Percentiles rank a stretch among this genome's conserved stretches.
These are phyloP conservation scores for Idaea dimidiata DNA, from an alignment of 2,888 invertebrate species.

Conservation along the genomic window DNA sequence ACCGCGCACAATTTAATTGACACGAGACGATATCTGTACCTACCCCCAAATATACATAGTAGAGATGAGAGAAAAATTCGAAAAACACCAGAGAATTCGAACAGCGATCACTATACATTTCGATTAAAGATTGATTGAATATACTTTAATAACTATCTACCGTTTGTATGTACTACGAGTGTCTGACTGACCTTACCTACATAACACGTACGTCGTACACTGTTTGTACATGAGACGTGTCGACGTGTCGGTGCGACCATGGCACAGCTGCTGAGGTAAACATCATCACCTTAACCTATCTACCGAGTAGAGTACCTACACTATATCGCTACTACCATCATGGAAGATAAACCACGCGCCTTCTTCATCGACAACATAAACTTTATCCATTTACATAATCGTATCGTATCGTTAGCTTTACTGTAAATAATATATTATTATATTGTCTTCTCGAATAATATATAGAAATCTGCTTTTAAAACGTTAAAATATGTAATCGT, in stretches of 20 bases:
- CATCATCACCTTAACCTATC: neutral
- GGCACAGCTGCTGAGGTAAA: neutral
- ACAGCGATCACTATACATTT: slow-evolving; percentile 66
- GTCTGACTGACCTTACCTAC: slow-evolving; percentile 55
- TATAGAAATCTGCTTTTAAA: slow-evolving; percentile 75
- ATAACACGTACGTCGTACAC: slow-evolving; percentile 60
- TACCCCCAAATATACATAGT: slow-evolving; percentile 65
- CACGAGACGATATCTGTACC: slow-evolving; percentile 72
- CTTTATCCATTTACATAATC: slow-evolving; percentile 38
- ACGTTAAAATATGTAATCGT: slow-evolving; percentile 69
- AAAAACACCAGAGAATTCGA: slow-evolving; percentile 66
- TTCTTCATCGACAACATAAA: slow-evolving; percentile 40
- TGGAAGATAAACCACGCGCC: slow-evolving; percentile 27
- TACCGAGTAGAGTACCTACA: neutral
- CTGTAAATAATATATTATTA: slow-evolving; percentile 76
- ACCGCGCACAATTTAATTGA: slow-evolving; percentile 63
- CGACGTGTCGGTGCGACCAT: slow-evolving; percentile 26
- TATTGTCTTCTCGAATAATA: slow-evolving; percentile 75
- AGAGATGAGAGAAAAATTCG: slow-evolving; percentile 57
- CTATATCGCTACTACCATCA: neutral
- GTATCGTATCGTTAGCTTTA: slow-evolving; percentile 37
- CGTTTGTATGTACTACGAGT: slow-evolving; percentile 56
- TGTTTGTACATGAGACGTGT: neutral
- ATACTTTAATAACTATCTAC: slow-evolving; percentile 57
- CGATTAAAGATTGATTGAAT: slow-evolving; percentile 62